Base-by-base conservation (phyloP, 2,888 invertebrate genomes). In the Diarsia dahlii region DNA sequence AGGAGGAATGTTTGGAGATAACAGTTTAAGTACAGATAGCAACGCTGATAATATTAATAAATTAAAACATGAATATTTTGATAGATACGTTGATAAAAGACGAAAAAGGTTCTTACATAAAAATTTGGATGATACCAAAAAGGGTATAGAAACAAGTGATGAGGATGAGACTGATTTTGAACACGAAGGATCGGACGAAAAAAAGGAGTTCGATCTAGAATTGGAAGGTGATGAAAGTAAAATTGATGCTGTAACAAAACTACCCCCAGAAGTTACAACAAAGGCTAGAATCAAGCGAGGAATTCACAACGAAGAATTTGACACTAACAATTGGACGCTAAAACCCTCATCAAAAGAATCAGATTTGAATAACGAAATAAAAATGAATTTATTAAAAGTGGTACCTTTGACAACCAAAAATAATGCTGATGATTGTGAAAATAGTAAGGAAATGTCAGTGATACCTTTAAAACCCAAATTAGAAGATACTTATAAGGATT, bases 61-160 rank as follows among this genome's bases (percentile, higher is more conserved):
- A 86, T 82, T 96, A 8, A 96, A 96, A 89, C 96, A 96, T 78
- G 93, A 96, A 67, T 96, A 96, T 82, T 96, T 96, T 68, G 95
- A 95, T 89, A 91, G 92, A 80, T 96, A 96, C 71, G 88, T 96
- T 2, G 96, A 96, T 84, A 96, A 94, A 85, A 90, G 96, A 48
- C 91, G 94, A 18, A 96, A 96, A 90, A 90, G 96, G 74, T 96
- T 92, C 89, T 90, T 93, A 12, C 94, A 86, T 84, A 95, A 94
- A 85, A 93, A 84, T 73, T 89, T 84, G 58, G 92, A 92, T 63
- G 91, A 91, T 18, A 74, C 79, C 1, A 94, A 92, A 81, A 94
- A 90, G n/a, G 90, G 91, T 23, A 65, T 88, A 3, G 89, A 93
- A 78, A 81, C 90, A 71, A 92, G 93, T 72, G 78, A 92, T 69